Conservation (phyloP, 2,888 invertebrate species). For the Dasypogon diadema region DNA sequence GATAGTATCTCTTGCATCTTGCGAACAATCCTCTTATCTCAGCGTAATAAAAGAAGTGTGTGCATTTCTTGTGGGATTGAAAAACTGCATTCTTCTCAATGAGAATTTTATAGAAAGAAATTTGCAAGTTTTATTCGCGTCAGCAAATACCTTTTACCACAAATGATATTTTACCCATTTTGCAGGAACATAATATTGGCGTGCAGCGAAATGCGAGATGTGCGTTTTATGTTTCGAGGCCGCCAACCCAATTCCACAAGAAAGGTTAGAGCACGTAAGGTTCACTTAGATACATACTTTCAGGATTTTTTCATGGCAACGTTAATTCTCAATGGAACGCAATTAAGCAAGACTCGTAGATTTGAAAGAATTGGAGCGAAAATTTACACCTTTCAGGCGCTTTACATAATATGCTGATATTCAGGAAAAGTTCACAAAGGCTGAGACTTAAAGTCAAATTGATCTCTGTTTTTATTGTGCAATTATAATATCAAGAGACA, state of each 20-base stretch:
- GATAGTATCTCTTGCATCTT: conserved; percentile 17
- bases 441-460: neutral
- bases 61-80: conserved; percentile 26
- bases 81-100: neutral
- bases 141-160: neutral
- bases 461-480: no score
- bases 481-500: no score
- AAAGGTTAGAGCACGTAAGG: neutral
- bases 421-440: neutral
- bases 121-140: no score
- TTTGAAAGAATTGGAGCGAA: neutral
- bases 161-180: neutral
- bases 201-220: neutral
- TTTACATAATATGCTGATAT: neutral
- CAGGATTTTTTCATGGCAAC: neutral
- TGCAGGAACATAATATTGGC: neutral
- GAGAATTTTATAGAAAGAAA: neutral
- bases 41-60: conserved; percentile 35
- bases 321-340: neutral
- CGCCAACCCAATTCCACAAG: neutral
- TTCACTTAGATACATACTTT: neutral
- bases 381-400: neutral
- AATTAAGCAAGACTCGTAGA: neutral
- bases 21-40: conserved; percentile 17
- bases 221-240: neutral